These are phyloP conservation scores for Acanthococcus lagerstroemiae DNA, from an alignment of 2,888 invertebrate species.

Conservation along the genomic window DNA sequence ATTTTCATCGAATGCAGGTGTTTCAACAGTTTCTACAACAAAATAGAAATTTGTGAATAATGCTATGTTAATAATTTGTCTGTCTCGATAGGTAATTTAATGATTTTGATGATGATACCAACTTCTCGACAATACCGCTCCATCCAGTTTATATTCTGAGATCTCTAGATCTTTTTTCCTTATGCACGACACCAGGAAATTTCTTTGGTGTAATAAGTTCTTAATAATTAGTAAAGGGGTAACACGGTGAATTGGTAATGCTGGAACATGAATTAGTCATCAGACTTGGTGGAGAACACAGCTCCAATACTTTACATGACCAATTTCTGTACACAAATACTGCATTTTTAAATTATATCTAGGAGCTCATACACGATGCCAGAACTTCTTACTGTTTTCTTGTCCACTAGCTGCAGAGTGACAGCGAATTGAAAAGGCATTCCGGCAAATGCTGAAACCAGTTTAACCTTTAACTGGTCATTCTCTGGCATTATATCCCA, in stretches of 20 bases:
- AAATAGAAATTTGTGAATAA: not conserved
- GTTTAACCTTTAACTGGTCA: not conserved
- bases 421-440: not conserved
- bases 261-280: no score
- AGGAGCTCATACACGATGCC: no score
- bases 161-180: not conserved
- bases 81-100: no score
- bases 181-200: no score
- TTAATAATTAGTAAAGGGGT: no score
- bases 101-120: not conserved
- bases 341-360: no score
- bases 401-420: not conserved
- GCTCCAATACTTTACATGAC: no score
- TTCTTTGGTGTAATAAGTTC: no score
- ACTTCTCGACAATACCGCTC: not conserved
- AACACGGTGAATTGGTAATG: no score
- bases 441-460: not conserved
- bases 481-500: not conserved
- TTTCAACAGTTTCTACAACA: not conserved
- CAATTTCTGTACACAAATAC: no score
- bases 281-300: no score
- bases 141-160: not conserved
- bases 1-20: not conserved
- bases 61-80: not conserved
- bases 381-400: no score